phyloP scores from a whole-genome alignment of 2,888 invertebrate genomes.

The Dexiosoma caninum region DNA sequence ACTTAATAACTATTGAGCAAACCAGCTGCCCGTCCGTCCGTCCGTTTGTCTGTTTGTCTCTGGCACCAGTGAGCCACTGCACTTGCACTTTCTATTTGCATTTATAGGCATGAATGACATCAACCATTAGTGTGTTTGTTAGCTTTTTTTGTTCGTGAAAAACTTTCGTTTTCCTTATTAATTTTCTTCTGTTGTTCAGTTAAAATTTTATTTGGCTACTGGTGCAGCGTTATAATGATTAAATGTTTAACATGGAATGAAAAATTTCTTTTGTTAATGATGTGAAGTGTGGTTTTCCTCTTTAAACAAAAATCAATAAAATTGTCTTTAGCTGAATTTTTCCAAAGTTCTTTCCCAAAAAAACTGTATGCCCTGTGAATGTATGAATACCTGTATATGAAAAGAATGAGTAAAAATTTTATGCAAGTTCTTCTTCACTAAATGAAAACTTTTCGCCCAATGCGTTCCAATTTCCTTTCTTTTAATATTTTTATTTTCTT shows the following conservation, averaged over 20 bases:
- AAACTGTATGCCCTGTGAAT: no score
- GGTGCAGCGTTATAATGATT: conserved; percentile 42
- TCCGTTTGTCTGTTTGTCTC: conserved; percentile 1
- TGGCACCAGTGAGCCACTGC: conserved; percentile 68
- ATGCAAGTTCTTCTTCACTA: no score
- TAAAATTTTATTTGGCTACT: conserved; percentile 26
- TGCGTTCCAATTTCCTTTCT: no score
- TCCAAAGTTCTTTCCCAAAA: no score
- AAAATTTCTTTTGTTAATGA: conserved; percentile 10
- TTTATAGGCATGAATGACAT: conserved; percentile 68
- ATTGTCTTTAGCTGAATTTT: no score
- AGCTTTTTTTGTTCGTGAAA: conserved; percentile 67
- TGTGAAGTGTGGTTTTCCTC: neutral
- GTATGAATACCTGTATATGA: no score
- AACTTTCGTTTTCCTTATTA: conserved; percentile 75
- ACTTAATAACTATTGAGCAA: conserved; percentile 47
- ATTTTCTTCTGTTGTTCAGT: neutral
- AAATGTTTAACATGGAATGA: neutral
- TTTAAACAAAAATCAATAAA: neutral
- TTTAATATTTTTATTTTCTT: no score
- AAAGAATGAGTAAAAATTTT: no score
- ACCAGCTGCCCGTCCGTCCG: neutral
- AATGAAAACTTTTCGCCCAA: no score
- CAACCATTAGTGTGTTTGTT: conserved; percentile 6
- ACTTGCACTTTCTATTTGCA: conserved; percentile 77